Base-by-base conservation (phyloP, 2,113 vertebrate species). In the Bucco capensis region DNA sequence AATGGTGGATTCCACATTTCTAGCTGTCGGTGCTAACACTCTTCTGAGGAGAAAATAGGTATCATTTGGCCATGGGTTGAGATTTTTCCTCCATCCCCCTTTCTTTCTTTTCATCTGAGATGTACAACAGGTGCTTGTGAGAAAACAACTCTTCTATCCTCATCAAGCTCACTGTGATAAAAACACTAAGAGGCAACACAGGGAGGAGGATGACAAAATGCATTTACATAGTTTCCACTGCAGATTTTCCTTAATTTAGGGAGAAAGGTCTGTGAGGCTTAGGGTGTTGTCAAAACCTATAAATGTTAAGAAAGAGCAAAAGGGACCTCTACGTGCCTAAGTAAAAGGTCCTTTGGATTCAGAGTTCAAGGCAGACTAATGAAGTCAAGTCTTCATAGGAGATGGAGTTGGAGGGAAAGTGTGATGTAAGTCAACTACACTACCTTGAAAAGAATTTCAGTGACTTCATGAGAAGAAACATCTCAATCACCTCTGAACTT, bases 191-290 rank as follows among this genome's bases (percentile, higher is more conserved):
- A 74, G 73, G 67, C 92, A 95, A 46, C 35, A 83, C 60, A 35
- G 74, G 74, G 77, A 69, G 86, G 64, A 94, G 85, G 89, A 83
- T 67, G 88, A 90, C 89, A 96, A 94, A 97, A 87, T 28, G 21
- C 3, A 93, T 94, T 86, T 96, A 58, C 90, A 89, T 65, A 94
- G 79, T 77, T 95, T 90, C 56, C 47, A 88, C 14, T 92, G 66
- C 17, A 89, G 58, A 86, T 86, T 91, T 88, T 87, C 95, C 89
- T 94, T 95, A 94, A 96, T 95, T 96, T 88, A 60, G n/a, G 47
- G 75, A 78, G 73, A 95, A 84, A 66, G 50, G 60, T 80, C 64
- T 81, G 38, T 90, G 78, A 95, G 85, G 86, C 74, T 91, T 70
- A 94, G 33, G 5, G 21, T 14, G 2, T 57, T 87, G 67, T 92